Evolutionary conservation across 2,113 vertebrate species (phyloP), one percentile per base, ranked within the genome.

Genomic region (Crotalus helleri): DNA sequence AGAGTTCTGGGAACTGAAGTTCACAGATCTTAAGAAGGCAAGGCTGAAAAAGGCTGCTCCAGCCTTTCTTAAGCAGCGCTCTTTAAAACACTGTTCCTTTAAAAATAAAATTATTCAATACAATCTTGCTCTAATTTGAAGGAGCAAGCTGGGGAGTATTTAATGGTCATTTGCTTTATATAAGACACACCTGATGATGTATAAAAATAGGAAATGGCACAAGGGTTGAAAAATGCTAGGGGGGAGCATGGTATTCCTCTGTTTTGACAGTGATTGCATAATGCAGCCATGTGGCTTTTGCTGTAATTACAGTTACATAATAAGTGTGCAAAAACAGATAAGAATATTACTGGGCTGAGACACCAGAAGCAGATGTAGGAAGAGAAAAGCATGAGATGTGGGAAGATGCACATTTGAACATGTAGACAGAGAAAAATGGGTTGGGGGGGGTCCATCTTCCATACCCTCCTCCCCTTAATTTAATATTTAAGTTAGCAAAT

Each of bases 221-320:
- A 59, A 59, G 8, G 39, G 69, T n/a, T 61, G 90, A 44, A 53
- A 61, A 61, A 57, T 46, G 59, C 6, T 2, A 17, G 2, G 10
- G 85, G 44, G 90, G 19, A 23, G 29, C 51, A 23, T 26, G 46
- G 13, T 59, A 93, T 93, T 21, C 21, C 33, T 89, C 51, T 54
- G 74, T 89, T 89, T 54, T 46, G 87, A 54, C n/a, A 87, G 23
- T 44, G 87, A 91, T 91, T 92, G 89, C 90, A 85, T 93, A 89
- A 92, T 26, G 19, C 2, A 81, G 49, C 5, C 26, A 90, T 92
- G 87, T 59, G 64, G 91, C 69, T 92, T 92, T 92, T 57, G 1
- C 69, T 92, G 57, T 90, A 81, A 92, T 90, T 90, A 87, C 64
- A 64, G 87, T 92, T 93, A 86, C 59, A 91, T 91, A 54, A 86